Evolutionary conservation across 1,140 invertebrate species (phyloP).

Genomic region (Oreohelix idahoensis): DNA sequence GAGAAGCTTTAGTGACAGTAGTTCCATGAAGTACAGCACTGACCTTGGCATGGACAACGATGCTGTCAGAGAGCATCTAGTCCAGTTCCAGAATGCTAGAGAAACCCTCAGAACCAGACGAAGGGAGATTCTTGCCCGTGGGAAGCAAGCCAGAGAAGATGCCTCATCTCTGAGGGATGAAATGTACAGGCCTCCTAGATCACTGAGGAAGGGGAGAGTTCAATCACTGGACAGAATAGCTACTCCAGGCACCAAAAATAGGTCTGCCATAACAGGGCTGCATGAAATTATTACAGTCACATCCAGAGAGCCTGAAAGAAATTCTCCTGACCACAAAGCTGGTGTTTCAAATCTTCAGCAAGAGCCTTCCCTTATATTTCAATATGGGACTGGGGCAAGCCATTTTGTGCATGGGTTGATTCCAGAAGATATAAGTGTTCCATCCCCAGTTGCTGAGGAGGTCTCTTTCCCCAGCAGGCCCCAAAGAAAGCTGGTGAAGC

Average conservation of each 20-base stretch:
- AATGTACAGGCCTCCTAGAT: neutral
- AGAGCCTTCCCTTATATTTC: neutral
- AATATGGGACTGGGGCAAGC: neutral
- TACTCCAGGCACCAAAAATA: neutral
- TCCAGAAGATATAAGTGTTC: neutral
- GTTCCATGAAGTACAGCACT: constrained; percentile 5
- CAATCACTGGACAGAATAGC: constrained; percentile 27
- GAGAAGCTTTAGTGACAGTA: constrained; percentile 18
- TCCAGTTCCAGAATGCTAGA: constrained; percentile 31
- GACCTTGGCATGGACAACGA: constrained; percentile 9
- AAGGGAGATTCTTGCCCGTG: constrained; percentile 26
- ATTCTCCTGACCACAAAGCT: neutral
- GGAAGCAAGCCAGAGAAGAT: constrained; percentile 17
- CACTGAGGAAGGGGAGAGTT: constrained; percentile 19
- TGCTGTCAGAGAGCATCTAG: neutral
- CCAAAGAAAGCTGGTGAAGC: neutral
- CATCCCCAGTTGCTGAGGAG: constrained; percentile 32
- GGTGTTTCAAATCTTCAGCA: neutral
- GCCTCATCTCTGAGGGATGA: neutral
- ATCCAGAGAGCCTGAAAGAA: neutral
- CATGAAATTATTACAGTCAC: neutral
- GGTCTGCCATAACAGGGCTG: neutral
- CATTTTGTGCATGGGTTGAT: neutral
- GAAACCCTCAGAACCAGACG: constrained; percentile 31
- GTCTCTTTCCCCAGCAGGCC: constrained; percentile 5